Conservation (phyloP, 2,888 invertebrate genomes). For the Elegia similella region DNA sequence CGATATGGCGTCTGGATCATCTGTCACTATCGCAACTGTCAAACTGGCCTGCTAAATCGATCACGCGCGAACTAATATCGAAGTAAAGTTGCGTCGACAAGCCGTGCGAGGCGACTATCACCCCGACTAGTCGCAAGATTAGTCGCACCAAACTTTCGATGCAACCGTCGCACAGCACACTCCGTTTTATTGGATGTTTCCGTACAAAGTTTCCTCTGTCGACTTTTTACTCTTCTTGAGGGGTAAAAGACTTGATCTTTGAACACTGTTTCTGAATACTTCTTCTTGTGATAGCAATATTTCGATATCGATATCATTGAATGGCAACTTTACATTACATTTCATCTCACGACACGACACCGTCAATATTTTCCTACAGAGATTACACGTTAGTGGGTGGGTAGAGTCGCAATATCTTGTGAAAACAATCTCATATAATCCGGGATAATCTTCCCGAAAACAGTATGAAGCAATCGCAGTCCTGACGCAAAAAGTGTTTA, state of each 20-base stretch:
- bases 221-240: conserved; percentile 51
- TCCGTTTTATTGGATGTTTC: conserved; percentile 74
- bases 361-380: conserved; percentile 4
- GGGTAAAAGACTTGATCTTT: conserved; percentile 53
- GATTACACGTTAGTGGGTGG: neutral
- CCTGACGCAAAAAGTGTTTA: conserved; percentile 47
- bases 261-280: conserved; percentile 43
- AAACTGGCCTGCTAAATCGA: conserved; percentile 74
- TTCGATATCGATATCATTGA: neutral
- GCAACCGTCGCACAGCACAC: conserved; percentile 52
- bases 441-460: conserved; percentile 25
- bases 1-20: conserved; percentile 73
- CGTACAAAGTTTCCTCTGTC: conserved; percentile 58
- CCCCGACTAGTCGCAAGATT: conserved; percentile 35
- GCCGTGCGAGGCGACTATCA: conserved; percentile 37
- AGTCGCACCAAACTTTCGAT: conserved; percentile 57
- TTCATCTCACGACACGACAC: neutral
- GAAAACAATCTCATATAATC: neutral
- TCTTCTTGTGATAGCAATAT: conserved; percentile 10
- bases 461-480: conserved; percentile 45
- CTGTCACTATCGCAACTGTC: conserved; percentile 78
- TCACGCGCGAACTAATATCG: conserved; percentile 78
- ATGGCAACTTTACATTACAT: neutral
- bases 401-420: neutral
- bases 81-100: conserved; percentile 70